Conservation (phyloP, 2,888 invertebrate genomes). For the Synanthedon myopaeformis region DNA sequence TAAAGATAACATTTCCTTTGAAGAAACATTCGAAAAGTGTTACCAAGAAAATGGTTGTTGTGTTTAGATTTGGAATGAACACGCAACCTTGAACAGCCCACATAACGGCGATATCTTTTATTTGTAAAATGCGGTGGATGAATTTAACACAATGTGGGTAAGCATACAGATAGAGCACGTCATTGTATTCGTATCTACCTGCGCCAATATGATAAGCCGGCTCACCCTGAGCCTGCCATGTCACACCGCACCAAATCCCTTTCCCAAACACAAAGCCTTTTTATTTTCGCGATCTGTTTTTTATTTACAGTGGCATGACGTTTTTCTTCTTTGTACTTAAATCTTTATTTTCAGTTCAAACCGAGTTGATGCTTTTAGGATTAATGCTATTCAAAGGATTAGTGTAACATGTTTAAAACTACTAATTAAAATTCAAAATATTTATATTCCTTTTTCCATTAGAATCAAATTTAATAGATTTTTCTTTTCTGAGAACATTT, state of each 20-base stretch:
- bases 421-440: too few species aligned
- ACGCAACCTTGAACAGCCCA: background rate
- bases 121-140: background rate
- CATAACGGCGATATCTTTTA: background rate
- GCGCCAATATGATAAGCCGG: conserved; percentile 38
- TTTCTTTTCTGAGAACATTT: too few species aligned
- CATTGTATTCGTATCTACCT: conserved; percentile 15
- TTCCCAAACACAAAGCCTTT: conserved; percentile 33
- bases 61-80: background rate
- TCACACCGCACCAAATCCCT: conserved; percentile 45
- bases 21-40: background rate
- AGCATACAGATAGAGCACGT: background rate
- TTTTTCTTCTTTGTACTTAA: conserved; percentile 12
- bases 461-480: too few species aligned
- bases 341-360: conserved; percentile 8
- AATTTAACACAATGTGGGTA: background rate
- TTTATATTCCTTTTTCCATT: too few species aligned
- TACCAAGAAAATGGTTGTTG: background rate
- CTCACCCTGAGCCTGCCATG: conserved; percentile 26
- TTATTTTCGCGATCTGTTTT: conserved; percentile 29
- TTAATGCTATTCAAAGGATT: background rate
- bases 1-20: too few species aligned
- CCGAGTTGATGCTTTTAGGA: background rate
- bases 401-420: too few species aligned
- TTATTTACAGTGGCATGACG: conserved; percentile 28